These are phyloP conservation scores for Drosophila orosa DNA, from an alignment of 1,140 invertebrate species.

Conservation along the genomic window DNA sequence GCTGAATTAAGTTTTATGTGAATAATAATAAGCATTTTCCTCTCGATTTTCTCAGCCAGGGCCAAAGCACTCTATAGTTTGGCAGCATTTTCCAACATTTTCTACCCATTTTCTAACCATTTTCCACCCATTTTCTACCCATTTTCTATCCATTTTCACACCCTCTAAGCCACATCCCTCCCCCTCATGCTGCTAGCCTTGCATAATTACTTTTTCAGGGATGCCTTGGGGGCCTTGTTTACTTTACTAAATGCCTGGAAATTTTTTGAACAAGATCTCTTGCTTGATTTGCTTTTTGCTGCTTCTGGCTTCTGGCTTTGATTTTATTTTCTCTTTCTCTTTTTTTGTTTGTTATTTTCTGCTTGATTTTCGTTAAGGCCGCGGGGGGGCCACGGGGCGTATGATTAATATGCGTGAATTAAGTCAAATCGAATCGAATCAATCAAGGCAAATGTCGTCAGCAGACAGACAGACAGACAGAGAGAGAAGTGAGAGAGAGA, in stretches of 20 bases:
- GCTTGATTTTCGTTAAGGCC: not conserved
- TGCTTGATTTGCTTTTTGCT: conserved; percentile 24
- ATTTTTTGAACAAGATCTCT: conserved; percentile 43
- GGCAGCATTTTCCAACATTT: not conserved
- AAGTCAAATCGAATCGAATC: conserved; percentile 82
- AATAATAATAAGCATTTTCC: not conserved
- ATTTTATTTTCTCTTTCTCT: conserved; percentile 22
- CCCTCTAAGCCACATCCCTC: not conserved
- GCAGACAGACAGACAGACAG: not conserved
- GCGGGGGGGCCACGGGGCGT: conserved; percentile 55
- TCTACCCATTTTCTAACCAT: not conserved
- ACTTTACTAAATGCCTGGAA: conserved; percentile 55
- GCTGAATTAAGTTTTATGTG: not conserved
- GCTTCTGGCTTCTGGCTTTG: conserved; percentile 30
- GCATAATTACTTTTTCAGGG: conserved; percentile 74
- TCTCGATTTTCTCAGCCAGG: not conserved
- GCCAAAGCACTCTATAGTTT: not conserved
- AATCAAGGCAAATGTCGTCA: conserved; percentile 71
- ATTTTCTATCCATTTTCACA: conserved; percentile 5
- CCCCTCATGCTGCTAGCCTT: conserved; percentile 15
- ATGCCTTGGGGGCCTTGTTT: conserved; percentile 56
- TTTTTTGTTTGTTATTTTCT: conserved; percentile 1
- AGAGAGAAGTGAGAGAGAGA: conserved; percentile 10
- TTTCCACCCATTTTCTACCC: not conserved
- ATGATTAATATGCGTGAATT: conserved; percentile 82